phyloP scores from a whole-genome alignment of 2,113 vertebrate genomes.

The Tautogolabrus adspersus region DNA sequence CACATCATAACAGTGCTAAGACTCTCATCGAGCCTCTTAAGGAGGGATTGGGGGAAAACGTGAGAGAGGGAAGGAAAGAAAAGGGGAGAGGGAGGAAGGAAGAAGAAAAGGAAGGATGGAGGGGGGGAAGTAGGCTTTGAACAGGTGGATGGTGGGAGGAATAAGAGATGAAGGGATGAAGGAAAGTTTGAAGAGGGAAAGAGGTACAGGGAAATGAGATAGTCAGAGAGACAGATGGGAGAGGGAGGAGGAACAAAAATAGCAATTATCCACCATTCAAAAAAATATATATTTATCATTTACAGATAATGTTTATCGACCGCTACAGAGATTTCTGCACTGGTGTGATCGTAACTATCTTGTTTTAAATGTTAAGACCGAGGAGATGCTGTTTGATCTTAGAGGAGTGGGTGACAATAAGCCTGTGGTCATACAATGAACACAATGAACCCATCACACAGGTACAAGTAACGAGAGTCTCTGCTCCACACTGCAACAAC shows the following conservation, averaged over 20 bases:
- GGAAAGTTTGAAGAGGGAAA: not conserved
- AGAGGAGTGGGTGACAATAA: no score
- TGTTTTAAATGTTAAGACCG: no score
- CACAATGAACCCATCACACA: no score
- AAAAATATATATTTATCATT: no score
- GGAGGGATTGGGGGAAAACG: constrained; percentile 11
- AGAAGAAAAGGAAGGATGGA: constrained; percentile 26
- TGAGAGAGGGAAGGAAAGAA: not conserved
- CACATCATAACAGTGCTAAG: constrained; percentile 43
- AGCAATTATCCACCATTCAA: no score
- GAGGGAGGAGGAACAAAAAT: not conserved
- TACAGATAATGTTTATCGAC: no score
- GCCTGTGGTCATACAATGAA: no score
- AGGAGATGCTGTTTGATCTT: no score
- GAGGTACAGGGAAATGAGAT: not conserved
- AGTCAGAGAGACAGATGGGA: not conserved
- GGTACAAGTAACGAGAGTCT: no score
- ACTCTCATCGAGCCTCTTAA: constrained; percentile 64
- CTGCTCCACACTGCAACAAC: no score
- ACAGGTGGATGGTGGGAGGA: constrained; percentile 40
- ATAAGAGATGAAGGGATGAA: constrained; percentile 4
- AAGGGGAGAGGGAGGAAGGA: not conserved
- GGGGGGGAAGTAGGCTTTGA: not conserved
- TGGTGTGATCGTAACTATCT: no score
- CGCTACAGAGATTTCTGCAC: no score